These are phyloP conservation scores for Drosophila tsacasi DNA, from an alignment of 1,140 invertebrate genomes.

Conservation along the genomic window DNA sequence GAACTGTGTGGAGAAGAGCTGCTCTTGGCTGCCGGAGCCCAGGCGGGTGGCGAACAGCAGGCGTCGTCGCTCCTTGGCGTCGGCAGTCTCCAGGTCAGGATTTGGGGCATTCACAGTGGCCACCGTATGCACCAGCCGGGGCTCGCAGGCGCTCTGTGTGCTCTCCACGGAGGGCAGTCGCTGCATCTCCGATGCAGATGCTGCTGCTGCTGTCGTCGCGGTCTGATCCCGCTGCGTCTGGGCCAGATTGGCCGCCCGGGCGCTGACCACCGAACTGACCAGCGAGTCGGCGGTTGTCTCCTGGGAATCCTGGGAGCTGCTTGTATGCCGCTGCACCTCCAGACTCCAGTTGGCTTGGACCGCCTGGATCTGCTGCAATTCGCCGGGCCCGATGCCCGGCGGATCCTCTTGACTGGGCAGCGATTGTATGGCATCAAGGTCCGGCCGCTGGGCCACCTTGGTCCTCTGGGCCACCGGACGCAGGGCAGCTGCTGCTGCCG, in stretches of 20 bases:
- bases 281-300: constrained; percentile 64
- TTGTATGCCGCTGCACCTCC: constrained; percentile 71
- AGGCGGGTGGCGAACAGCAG: constrained; percentile 85
- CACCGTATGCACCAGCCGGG: constrained; percentile 67
- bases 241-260: constrained; percentile 62
- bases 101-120: constrained; percentile 61
- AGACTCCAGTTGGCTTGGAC: constrained; percentile 70
- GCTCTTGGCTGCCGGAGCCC: constrained; percentile 85
- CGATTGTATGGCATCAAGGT: constrained; percentile 80
- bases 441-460: constrained; percentile 53
- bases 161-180: constrained; percentile 72
- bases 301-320: constrained; percentile 80
- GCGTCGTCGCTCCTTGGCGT: constrained; percentile 79
- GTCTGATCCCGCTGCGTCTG: constrained; percentile 44
- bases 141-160: constrained; percentile 71
- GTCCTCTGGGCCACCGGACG: constrained; percentile 59
- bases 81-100: constrained; percentile 46
- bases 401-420: constrained; percentile 70
- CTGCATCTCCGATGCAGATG: constrained; percentile 38
- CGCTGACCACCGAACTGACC: constrained; percentile 53
- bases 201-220: neutral
- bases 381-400: neutral
- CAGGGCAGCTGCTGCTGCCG: constrained; percentile 63
- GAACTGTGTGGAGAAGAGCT: constrained; percentile 85
- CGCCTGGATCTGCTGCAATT: constrained; percentile 16